Percentiles rank a stretch among this genome's conserved stretches.
phyloP scores from a whole-genome alignment of 2,113 vertebrate genomes.

The Halichoeres trimaculatus region DNA sequence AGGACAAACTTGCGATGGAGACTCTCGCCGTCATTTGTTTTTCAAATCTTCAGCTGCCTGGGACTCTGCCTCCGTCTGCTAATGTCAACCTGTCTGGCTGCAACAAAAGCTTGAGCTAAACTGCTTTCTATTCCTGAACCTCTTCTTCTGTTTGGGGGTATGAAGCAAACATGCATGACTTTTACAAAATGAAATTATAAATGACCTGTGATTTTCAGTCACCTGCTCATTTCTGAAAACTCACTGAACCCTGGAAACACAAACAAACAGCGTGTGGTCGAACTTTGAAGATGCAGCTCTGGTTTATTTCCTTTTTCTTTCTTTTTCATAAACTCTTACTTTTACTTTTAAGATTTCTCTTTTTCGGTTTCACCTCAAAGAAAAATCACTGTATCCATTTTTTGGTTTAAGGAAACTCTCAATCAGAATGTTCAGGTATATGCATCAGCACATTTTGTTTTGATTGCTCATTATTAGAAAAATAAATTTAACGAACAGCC shows the following conservation, averaged over 20 bases:
- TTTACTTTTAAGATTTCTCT: neutral
- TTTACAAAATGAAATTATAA: slow-evolving; percentile 15
- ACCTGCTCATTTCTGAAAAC: slow-evolving; percentile 8
- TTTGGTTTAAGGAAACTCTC: neutral
- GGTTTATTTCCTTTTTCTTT: neutral
- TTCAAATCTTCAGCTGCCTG: slow-evolving; percentile 56
- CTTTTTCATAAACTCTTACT: no score
- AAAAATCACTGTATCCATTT: no score
- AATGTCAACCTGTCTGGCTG: slow-evolving; percentile 57
- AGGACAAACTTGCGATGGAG: slow-evolving; percentile 26
- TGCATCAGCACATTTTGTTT: no score
- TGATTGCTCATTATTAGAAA: no score
- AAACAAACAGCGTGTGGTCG: neutral
- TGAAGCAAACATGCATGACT: slow-evolving; percentile 30
- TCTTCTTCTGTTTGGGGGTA: slow-evolving; percentile 42
- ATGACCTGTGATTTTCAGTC: slow-evolving; percentile 13
- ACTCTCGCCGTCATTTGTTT: slow-evolving; percentile 54
- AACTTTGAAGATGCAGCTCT: neutral
- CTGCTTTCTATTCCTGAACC: slow-evolving; percentile 10
- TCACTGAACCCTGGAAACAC: neutral
- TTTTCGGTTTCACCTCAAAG: neutral
- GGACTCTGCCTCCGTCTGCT: slow-evolving; percentile 50
- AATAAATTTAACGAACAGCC: no score
- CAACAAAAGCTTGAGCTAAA: slow-evolving; percentile 36
- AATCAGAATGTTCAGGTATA: no score